These are phyloP conservation scores for Orchesella cincta DNA, from an alignment of 1,140 invertebrate species.

Conservation along the genomic window DNA sequence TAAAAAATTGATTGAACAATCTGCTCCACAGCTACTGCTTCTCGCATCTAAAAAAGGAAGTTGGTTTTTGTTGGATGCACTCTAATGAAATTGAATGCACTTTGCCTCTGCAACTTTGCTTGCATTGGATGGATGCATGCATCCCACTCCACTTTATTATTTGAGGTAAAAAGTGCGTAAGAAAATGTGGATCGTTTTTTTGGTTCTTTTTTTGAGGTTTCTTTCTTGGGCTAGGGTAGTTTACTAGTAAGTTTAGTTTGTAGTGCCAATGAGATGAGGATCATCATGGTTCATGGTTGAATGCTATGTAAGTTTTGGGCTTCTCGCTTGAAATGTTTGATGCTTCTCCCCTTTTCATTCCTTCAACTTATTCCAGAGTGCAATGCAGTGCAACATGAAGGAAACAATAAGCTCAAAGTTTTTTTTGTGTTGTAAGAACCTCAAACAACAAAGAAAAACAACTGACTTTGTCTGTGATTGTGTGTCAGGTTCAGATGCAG, in stretches of 20 bases:
- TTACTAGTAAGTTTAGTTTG: not conserved
- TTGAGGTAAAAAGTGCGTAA: slow-evolving; percentile 5
- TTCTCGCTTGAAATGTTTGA: not conserved
- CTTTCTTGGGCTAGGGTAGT: slow-evolving; percentile 17
- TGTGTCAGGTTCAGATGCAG: not conserved
- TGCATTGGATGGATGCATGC: too few species aligned
- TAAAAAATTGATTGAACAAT: too few species aligned
- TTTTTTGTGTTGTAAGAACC: not conserved
- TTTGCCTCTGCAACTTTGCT: too few species aligned
- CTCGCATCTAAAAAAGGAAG: not conserved
- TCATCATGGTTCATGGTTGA: too few species aligned
- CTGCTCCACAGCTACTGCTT: not conserved
- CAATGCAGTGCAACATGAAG: too few species aligned
- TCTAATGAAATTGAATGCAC: not conserved
- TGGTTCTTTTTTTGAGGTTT: not conserved
- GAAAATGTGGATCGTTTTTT: not conserved
- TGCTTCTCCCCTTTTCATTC: not conserved
- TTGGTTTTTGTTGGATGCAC: too few species aligned
- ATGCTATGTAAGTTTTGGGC: too few species aligned
- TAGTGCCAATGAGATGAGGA: too few species aligned
- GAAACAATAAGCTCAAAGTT: not conserved
- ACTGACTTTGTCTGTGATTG: not conserved
- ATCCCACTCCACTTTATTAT: slow-evolving; percentile 1
- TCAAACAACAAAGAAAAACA: not conserved
- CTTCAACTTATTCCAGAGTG: not conserved